Evolutionary conservation across 2,888 invertebrate species (phyloP).

Genomic region (Ligdia adustata): DNA sequence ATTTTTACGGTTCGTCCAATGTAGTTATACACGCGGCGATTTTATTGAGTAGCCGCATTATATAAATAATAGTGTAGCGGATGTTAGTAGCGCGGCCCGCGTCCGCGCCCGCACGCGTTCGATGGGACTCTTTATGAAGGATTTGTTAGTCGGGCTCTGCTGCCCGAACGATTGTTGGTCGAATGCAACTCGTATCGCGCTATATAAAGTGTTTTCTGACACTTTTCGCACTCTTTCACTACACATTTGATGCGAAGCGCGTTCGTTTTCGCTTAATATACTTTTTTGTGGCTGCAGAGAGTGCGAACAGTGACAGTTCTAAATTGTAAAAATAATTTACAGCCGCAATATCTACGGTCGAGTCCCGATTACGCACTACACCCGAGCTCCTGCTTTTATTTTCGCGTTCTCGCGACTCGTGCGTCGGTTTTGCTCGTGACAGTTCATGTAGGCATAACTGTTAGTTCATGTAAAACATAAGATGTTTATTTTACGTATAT

Average conservation of each 20-base stretch:
- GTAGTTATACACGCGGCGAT: conserved; percentile 78
- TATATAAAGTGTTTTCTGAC: conserved; percentile 41
- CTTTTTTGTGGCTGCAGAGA: background rate
- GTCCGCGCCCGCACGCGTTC: conserved; percentile 36
- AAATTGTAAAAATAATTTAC: conserved; percentile 32
- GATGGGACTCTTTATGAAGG: conserved; percentile 22
- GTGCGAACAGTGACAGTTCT: conserved; percentile 23
- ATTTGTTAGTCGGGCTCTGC: conserved; percentile 41
- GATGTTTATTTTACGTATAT: conserved; percentile 79
- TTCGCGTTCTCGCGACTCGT: conserved; percentile 1
- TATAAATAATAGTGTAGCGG: conserved; percentile 60
- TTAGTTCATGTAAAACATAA: conserved; percentile 80
- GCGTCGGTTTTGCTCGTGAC: conserved; percentile 49
- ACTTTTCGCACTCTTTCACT: conserved; percentile 22
- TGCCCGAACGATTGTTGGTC: conserved; percentile 47
- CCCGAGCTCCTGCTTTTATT: conserved; percentile 1
- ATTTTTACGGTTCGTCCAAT: conserved; percentile 69
- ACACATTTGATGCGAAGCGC: conserved; percentile 15
- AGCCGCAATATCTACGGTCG: conserved; percentile 25
- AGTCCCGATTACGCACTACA: too few species aligned
- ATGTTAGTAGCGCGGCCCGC: conserved; percentile 35
- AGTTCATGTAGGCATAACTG: conserved; percentile 79
- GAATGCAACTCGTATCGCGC: conserved; percentile 57
- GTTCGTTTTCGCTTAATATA: conserved; percentile 6
- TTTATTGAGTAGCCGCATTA: conserved; percentile 80